Evolutionary conservation across 1,140 invertebrate species (phyloP), one percentile per base, ranked within the genome.

Genomic region (Euwallacea fornicatus): DNA sequence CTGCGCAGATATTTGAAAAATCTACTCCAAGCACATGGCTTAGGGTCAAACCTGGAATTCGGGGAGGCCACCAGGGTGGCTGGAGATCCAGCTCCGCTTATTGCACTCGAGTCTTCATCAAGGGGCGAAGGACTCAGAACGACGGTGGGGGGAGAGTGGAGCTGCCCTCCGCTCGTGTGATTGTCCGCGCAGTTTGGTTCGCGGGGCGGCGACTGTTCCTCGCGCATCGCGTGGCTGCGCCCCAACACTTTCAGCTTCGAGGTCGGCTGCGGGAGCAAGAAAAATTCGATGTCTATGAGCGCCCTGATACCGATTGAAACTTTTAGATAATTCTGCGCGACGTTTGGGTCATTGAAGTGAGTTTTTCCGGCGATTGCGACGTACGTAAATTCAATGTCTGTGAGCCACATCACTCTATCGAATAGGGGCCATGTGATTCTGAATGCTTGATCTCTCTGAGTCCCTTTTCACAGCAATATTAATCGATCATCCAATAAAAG

Each of bases 151-250:
- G 82, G 78, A 42, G 81, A 79, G 2, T 66, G 73, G 63, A 82
- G 71, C 7, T 71, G 74, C 7, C 15, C 50, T 3, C 55, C 62
- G 21, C 11, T 11, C 2, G 7, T 7, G n/a, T n/a, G 81, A 78
- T 83, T 85, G 73, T 83, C 69, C 59, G 82, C 82, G 75, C 84
- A 86, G 69, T 84, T 87, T 63, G 87, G 85, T 74, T 91, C 89
- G 73, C 91, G 88, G 46, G 92, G 93, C 11, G 93, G 93, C 33
- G 93, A 95, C 63, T 91, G 88, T 71, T 93, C 90, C 83, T 95
- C 94, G 78, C 91, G 87, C 84, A 96, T 91, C 70, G 94, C 94
- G 86, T 94, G 92, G 77, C 93, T 95, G 78, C 94, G 87, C 33
- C 93, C 91, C 74, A 95, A 84, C 79, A 93, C 86, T 84, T 95